A percentile compares a stretch with the other conserved stretches of the same genome.
These are phyloP conservation scores for Emydura subglobosa DNA, from an alignment of 2,113 vertebrate species.

Conservation along the genomic window DNA sequence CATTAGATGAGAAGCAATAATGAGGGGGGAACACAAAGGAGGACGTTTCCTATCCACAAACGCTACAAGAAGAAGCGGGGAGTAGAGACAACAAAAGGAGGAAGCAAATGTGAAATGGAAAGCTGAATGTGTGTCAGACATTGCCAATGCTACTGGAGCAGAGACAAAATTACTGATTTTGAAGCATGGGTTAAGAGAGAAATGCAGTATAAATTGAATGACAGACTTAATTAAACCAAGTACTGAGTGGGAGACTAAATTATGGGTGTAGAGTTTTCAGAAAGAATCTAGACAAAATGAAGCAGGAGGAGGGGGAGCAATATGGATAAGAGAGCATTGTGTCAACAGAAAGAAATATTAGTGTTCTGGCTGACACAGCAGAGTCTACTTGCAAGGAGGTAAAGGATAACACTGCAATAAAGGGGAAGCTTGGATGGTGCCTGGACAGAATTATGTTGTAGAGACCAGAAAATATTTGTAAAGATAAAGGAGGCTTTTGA, in stretches of 20 bases:
- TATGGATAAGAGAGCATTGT: conserved; percentile 65
- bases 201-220: conserved; percentile 68
- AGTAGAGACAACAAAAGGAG: conserved; percentile 28
- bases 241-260: conserved; percentile 75
- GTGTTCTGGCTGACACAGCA: conserved; percentile 68
- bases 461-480: neutral
- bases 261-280: conserved; percentile 54
- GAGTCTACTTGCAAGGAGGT: conserved; percentile 9
- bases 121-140: conserved; percentile 52
- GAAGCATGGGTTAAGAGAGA: conserved; percentile 57
- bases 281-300: conserved; percentile 61
- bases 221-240: conserved; percentile 76
- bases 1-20: neutral
- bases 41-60: conserved; percentile 8
- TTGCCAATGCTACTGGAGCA: conserved; percentile 63
- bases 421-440: conserved; percentile 12
- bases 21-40: neutral
- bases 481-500: conserved; percentile 2
- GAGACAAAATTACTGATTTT: conserved; percentile 38
- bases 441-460: conserved; percentile 1
- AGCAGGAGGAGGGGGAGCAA: conserved; percentile 57
- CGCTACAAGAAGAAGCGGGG: conserved; percentile 21
- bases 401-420: conserved; percentile 28
- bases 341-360: conserved; percentile 75
- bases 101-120: conserved; percentile 28